Base-by-base conservation (phyloP, 2,113 vertebrate species). In the Athene cunicularia region DNA sequence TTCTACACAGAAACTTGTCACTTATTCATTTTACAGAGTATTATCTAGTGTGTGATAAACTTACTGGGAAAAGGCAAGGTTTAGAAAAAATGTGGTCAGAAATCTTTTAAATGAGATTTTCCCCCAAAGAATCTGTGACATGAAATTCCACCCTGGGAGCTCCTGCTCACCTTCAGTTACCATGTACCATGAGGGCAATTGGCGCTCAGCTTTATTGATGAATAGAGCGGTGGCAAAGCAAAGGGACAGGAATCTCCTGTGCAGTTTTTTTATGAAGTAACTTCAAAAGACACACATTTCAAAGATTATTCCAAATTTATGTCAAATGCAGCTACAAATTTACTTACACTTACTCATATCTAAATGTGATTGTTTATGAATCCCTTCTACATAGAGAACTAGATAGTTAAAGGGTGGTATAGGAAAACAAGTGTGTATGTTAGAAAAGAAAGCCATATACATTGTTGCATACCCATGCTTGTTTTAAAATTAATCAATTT, bases 401-500 rank as follows among this genome's bases (percentile, higher is more conserved):
- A 43, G 17, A 10, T 9, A 85, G 41, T 47, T 86, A 63, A 77
- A 80, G 12, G 8, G 16, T 33, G 60, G 22, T 13, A 15, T 5
- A 67, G n/a, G 24, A 86, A 66, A 92, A 56, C 12, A 77, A 27
- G 11, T 21, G 24, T 52, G 5, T 79, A n/a, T 49, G 28, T 63
- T 47, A 37, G 56, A 39, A 93, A 95, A 88, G 33, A 64, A 58
- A 91, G 92, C 73, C 41, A 88, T 82, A 68, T 12, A 67, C 2
- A 2, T 45, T 80, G 56, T 62, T 87, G 30, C 27, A 73, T 82
- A 58, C 0, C 7, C 28, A n/a, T 63, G 67, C 23, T 87, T 91
- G 52, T 76, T 95, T 86, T 87, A 82, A 92, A 93, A 85, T 86
- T n/a, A 80, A 43, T 80, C 33, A 4, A 37, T 92, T 95, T 95